phyloP scores from a whole-genome alignment of 2,888 invertebrate genomes.

The Tinea semifulvella region DNA sequence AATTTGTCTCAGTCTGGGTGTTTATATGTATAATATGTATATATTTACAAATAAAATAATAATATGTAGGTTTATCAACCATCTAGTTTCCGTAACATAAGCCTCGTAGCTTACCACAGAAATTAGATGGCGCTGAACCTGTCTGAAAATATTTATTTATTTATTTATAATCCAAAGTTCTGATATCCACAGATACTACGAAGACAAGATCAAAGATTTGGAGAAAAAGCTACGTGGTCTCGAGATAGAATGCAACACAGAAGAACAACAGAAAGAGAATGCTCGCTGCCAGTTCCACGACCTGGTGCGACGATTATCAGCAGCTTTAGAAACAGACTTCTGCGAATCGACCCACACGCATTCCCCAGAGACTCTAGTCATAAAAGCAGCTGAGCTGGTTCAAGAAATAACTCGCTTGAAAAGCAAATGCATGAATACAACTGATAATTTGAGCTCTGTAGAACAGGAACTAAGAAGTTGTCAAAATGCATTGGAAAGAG shows the following conservation, averaged over 20 bases:
- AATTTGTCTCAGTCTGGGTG: too few relatives aligned
- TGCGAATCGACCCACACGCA: conserved; percentile 71
- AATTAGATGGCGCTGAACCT: too few relatives aligned
- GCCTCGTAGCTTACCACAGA: too few relatives aligned
- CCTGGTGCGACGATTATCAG: conserved; percentile 74
- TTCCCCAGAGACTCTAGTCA: conserved; percentile 76
- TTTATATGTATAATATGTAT: too few relatives aligned
- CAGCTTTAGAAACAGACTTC: conserved; percentile 76
- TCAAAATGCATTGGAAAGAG: conserved; percentile 71
- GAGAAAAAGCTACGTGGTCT: conserved; percentile 77
- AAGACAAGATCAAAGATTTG: conserved; percentile 80
- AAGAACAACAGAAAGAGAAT: conserved; percentile 80
- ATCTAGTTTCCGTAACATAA: too few relatives aligned
- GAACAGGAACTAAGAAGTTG: conserved; percentile 74
- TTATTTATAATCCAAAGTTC: too few relatives aligned
- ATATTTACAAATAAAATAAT: too few relatives aligned
- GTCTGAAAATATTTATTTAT: too few relatives aligned
- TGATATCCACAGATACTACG: conserved; percentile 58
- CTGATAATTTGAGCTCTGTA: conserved; percentile 67
- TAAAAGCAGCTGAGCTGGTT: conserved; percentile 80
- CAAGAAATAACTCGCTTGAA: conserved; percentile 75
- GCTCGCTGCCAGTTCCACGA: conserved; percentile 74
- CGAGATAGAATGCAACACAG: conserved; percentile 75
- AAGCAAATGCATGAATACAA: conserved; percentile 66
- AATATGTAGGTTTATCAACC: too few relatives aligned